Base-by-base conservation (phyloP, 2,888 invertebrate species). In the Chrysotoxum bicinctum region DNA sequence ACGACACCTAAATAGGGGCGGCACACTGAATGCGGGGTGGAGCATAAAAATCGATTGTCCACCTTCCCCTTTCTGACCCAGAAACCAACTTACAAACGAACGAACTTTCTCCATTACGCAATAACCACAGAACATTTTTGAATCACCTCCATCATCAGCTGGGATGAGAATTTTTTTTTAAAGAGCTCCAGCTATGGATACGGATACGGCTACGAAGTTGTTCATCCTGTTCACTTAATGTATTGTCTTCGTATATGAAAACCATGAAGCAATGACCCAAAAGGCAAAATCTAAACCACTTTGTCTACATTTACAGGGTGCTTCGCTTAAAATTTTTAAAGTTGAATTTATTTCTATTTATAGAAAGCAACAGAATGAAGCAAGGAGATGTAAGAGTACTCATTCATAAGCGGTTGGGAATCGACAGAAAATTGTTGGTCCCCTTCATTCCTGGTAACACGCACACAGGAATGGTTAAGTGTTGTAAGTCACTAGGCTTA, bases 91-190 rank as follows among this genome's bases (percentile, higher is more conserved):
- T 37, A 72, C 80, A 75, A 60, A 75, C 70, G 72, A 60, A 80
- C 54, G 70, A 84, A 84, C 75, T 72, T 84, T 84, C 75, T 75
- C 79, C 75, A 79, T 84, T 84, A 79, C 80, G 75, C 84, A 84
- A 84, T 58, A 70, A 70, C 83, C 83, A 66, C 79, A 79, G 23
- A 80, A 72, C 79, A 75, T 78, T 78, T 50, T 83, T 21, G 79
- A 54, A 40, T 58, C 21, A 26, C 32, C 45, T n/a, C 7, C 30
- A 32, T 26, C n/a, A 50, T 50, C 50, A 50, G 50, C 8, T 6
- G 19, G 35, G 30, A 30, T 45, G 43, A 3, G 30, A 19, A 40
- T 30, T 54, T 35, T 77, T 77, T 73, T 77, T 30, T n/a, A n/a
- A 68, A 83, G 73, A 77, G 68, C 78, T 58, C 10, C 37, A 56